Evolutionary conservation across 2,888 invertebrate genomes (phyloP), one percentile per base, ranked within the genome.

Genomic region (Mythimna pallens): DNA sequence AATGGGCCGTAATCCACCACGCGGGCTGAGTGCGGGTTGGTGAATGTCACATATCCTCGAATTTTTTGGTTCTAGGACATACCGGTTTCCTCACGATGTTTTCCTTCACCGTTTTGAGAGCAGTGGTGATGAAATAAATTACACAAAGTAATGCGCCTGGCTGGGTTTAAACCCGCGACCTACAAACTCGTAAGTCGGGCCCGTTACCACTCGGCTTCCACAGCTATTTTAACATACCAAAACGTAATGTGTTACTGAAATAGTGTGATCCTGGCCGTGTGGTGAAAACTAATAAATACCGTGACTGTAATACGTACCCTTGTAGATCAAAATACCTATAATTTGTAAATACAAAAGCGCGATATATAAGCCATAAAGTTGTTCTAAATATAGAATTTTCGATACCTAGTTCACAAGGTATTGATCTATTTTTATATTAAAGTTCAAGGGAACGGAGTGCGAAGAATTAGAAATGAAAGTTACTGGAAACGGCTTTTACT

Each of bases 311-410:
- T 25, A 43, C 47, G 36, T 57, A 36, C 36, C 47, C n/a, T 36
- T 52, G 6, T 6, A 40, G 43, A 72, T 61, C 52, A 70, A 58
- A 70, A 74, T 43, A 36, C 72, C n/a, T 10, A 20, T 40, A 71
- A 50, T 40, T 22, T 1, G 1, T 25, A 17, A 22, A 30, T 25
- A 73, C 52, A 73, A 64, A 58, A 54, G 36, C 10, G 12, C 0
- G n/a, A 30, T 47, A 36, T 47, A 36, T 43, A 57, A 71, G 78
- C 62, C 25, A 25, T 50, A 63, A 65, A 55, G 55, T 22, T 30
- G 58, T 66, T 73, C 80, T 82, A 82, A 82, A 73, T 61, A 82
- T 82, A 82, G 80, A 73, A 66, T 2, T 65, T 69, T 55, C 61
- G 20, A 70, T 78, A 52, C 20, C 8, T 52, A 82, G 78, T 77